Evolutionary conservation across 2,888 invertebrate genomes (phyloP).

Genomic region (Orchesella flavescens): DNA sequence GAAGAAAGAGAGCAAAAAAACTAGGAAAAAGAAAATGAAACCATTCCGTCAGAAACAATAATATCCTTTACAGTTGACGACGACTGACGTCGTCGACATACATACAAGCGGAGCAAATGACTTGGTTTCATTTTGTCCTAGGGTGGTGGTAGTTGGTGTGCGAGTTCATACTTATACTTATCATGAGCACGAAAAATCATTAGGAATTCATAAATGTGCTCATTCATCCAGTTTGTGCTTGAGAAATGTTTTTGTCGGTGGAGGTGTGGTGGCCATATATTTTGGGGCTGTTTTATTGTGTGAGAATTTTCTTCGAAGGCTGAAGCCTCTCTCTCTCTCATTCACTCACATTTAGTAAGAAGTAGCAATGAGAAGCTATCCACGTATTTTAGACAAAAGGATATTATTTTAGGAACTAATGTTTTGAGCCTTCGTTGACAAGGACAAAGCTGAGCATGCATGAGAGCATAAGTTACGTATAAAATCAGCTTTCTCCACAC

Average conservation of each 20-base stretch:
- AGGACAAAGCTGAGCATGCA: constrained; percentile 44
- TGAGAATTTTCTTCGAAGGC: background rate
- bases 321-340: no score
- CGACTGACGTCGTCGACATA: background rate
- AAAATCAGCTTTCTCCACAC: constrained; percentile 44
- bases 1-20: background rate
- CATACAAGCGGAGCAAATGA: background rate
- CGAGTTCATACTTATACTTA: no score
- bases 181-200: constrained; percentile 6
- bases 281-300: background rate
- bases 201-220: constrained; percentile 49
- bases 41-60: no score
- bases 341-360: constrained; percentile 11
- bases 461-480: constrained; percentile 21
- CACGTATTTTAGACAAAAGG: constrained; percentile 23
- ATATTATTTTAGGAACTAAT: constrained; percentile 33
- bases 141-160: background rate
- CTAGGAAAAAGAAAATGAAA: no score
- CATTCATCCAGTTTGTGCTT: constrained; percentile 45
- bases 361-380: constrained; percentile 20
- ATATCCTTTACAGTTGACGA: no score
- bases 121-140: constrained; percentile 7
- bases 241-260: constrained; percentile 24
- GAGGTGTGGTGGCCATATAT: constrained; percentile 31
- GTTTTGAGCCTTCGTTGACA: constrained; percentile 52